phyloP scores from a whole-genome alignment of 2,888 invertebrate genomes.

The Omphaloscelis lunosa region DNA sequence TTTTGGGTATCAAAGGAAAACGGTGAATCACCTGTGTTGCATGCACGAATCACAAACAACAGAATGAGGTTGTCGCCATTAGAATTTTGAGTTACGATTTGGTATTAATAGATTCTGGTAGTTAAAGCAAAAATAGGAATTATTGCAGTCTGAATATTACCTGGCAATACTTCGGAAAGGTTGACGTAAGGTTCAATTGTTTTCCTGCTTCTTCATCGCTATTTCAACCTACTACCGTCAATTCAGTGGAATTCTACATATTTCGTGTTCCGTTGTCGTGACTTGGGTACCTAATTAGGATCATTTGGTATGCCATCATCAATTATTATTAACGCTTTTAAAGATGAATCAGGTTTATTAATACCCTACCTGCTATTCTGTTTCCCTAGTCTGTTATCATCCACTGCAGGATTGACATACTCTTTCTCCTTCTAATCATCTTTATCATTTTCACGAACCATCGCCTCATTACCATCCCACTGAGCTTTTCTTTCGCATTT shows the following conservation, averaged over 20 bases:
- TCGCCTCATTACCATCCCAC: background rate
- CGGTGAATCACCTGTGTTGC: slow-evolving; percentile 52
- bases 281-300: background rate
- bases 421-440: background rate
- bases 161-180: slow-evolving; percentile 16
- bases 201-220: background rate
- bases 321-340: background rate
- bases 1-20: slow-evolving; percentile 52
- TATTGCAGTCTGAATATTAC: background rate
- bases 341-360: background rate
- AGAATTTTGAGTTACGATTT: slow-evolving; percentile 18
- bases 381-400: background rate
- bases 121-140: slow-evolving; percentile 4
- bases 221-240: background rate
- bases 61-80: slow-evolving; percentile 40
- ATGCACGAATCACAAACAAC: slow-evolving; percentile 13
- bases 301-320: background rate
- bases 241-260: too few species aligned
- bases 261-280: background rate
- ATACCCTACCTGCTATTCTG: background rate
- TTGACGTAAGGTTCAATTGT: slow-evolving; percentile 16
- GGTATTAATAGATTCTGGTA: slow-evolving; percentile 19
- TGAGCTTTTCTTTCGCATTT: background rate
- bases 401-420: background rate
- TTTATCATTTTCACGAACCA: background rate